phyloP scores from a whole-genome alignment of 2,113 vertebrate species.

The Hiodon alosoides region DNA sequence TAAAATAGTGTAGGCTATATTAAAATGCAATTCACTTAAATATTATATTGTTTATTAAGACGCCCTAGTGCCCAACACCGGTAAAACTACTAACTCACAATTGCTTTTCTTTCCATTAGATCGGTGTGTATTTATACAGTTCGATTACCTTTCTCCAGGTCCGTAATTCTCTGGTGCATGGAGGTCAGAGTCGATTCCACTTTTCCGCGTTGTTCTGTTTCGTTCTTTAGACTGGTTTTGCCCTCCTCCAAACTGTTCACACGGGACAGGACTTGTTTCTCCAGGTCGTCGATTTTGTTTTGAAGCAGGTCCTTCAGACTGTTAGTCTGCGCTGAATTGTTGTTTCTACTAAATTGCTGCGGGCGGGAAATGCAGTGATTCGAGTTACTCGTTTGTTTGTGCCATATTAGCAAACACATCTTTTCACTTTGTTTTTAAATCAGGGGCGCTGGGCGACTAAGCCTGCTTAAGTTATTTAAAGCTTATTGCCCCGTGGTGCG shows the following conservation, averaged over 20 bases:
- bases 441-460: background rate
- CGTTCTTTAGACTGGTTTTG: constrained; percentile 77
- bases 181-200: constrained; percentile 92
- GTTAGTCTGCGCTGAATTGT: constrained; percentile 84
- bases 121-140: too few relatives aligned
- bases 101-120: too few relatives aligned
- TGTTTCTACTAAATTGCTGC: constrained; percentile 88
- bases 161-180: constrained; percentile 90
- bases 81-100: too few relatives aligned
- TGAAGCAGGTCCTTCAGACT: constrained; percentile 91
- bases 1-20: too few relatives aligned
- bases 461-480: constrained; percentile 25
- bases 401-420: background rate
- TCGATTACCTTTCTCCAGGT: constrained; percentile 86
- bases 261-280: constrained; percentile 88
- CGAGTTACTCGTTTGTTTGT: background rate
- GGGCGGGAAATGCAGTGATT: constrained; percentile 2
- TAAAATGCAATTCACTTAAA: too few relatives aligned
- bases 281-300: constrained; percentile 90
- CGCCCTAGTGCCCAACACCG: too few relatives aligned
- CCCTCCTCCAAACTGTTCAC: constrained; percentile 92
- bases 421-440: background rate
- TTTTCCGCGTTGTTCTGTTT: constrained; percentile 85
- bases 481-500: constrained; percentile 6
- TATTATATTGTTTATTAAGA: too few relatives aligned